Evolutionary conservation across 2,113 vertebrate genomes (phyloP), one percentile per base, ranked within the genome.

Genomic region (Spermophilus dauricus): DNA sequence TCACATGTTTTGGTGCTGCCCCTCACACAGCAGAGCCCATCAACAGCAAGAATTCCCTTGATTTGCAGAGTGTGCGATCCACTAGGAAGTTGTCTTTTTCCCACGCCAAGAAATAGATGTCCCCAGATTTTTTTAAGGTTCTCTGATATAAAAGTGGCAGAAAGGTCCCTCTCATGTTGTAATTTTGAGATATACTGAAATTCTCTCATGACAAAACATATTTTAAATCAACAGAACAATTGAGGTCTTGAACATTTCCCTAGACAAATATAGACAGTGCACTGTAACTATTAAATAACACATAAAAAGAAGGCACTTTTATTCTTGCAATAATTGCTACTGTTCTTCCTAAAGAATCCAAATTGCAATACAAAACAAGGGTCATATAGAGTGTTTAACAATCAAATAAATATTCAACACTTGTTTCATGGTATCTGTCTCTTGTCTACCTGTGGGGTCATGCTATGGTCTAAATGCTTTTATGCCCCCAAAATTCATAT

Each of bases 341-440:
- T 67, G 26, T 73, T 82, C 12, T 97, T 91, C 37, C 39, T 53
- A 56, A 91, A 86, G 14, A 89, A 88, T 76, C 34, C 30, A 90
- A 86, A 89, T 84, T 63, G 77, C 10, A 92, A 65, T 76, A 87
- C 26, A 95, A 70, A 93, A 69, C 84, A 83, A 97, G 73, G 89
- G 45, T 78, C 42, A 14, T 70, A 37, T 7, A 53, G 51, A 75
- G 51, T 80, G 16, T 30, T 45, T 75, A 61, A 76, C 45, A 53
- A 86, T 83, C 7, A 89, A 77, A 88, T 75, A 42, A 89, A 84
- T 51, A 42, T 34, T 77, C 30, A 76, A 4, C 20, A 22, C 53
- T 26, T 67, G 51, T 18, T 37, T 4, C 78, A 18, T 14, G 28
- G 32, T 37, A 37, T 75, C 7, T 77, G 16, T 37, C 73, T 81